Base-by-base conservation (phyloP, 2,888 invertebrate genomes). In the Pristionchus arcanus region DNA sequence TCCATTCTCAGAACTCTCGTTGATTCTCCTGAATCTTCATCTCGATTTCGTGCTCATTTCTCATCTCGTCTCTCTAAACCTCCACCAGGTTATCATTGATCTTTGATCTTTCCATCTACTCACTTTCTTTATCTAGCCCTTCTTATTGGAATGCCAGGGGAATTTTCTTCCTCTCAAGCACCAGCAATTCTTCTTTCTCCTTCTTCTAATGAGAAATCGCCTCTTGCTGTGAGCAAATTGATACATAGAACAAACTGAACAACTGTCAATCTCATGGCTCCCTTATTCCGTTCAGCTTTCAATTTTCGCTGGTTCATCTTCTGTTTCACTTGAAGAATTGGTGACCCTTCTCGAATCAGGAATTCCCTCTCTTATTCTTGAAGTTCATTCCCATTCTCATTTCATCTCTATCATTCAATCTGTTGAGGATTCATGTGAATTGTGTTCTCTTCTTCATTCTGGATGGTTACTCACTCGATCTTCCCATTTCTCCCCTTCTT, bases 351-450 rank as follows among this genome's bases (percentile, higher is more conserved):
- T 94, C 16, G 93, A 94, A 77, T 91, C 92, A 74, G 94, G 94
- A n/a, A 92, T 94, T 21, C 94, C 94, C 1, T 92, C 92, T 21
- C 89, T 94, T 21, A 91, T 94, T 77, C 90, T 94, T 11, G 92
- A 94, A 90, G 94, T 94, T 55, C 37, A 25, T 21, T 71, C 7
- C 25, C 7, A 37, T 21, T 21, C 21, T 21, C 21, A 7, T 19
- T 37, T 21, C 5, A 21, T 74, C 3, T 37, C 37, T 16, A 49
- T 49, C 71, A 11, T 3, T 81, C 19, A 31, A 31, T 28, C 42
- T 63, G 68, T 21, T 25, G 90, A 94, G 92, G 94, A 94, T 90
- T 92, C 92, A 63, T 94, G 94, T 90, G 94, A 94, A 90, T 87
- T 94, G 21, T 94, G 94, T 89, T 92, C 92, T 5, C 89, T 94